Conservation (phyloP, 2,888 invertebrate species). For the Escarpia spicata region DNA sequence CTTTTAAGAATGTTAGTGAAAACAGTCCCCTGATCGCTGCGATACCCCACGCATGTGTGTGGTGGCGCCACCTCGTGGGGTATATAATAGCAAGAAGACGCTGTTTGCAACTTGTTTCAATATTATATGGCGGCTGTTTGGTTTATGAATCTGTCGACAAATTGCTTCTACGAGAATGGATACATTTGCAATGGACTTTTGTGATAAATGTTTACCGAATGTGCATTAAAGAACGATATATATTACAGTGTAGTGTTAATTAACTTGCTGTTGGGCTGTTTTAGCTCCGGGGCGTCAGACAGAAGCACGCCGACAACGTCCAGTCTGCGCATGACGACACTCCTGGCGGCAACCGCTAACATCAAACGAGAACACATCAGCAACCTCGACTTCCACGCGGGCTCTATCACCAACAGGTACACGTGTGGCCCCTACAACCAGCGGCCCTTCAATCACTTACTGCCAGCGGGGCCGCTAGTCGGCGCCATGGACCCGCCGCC, state of each 20-base stretch:
- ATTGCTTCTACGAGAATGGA: background rate
- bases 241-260: background rate
- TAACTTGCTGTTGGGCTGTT: background rate
- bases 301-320: slow-evolving; percentile 10
- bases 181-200: background rate
- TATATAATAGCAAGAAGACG: background rate
- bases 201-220: too few species aligned
- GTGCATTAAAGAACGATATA: too few species aligned
- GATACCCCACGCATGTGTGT: too few species aligned
- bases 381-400: background rate
- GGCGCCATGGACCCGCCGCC: background rate
- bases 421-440: background rate
- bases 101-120: background rate
- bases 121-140: background rate
- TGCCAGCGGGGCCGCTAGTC: background rate
- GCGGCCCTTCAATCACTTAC: background rate
- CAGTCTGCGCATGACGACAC: slow-evolving; percentile 16
- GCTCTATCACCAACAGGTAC: background rate
- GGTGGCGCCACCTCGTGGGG: too few species aligned
- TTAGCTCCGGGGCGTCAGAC: slow-evolving; percentile 12
- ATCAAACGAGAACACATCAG: slow-evolving; percentile 2
- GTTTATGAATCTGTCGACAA: too few species aligned
- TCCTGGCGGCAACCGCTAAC: background rate
- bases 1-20: too few species aligned
- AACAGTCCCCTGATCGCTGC: too few species aligned